These are phyloP conservation scores for Stichodactyla helianthus DNA, from an alignment of 64 coral and sea anemone species.

Conservation along the genomic window DNA sequence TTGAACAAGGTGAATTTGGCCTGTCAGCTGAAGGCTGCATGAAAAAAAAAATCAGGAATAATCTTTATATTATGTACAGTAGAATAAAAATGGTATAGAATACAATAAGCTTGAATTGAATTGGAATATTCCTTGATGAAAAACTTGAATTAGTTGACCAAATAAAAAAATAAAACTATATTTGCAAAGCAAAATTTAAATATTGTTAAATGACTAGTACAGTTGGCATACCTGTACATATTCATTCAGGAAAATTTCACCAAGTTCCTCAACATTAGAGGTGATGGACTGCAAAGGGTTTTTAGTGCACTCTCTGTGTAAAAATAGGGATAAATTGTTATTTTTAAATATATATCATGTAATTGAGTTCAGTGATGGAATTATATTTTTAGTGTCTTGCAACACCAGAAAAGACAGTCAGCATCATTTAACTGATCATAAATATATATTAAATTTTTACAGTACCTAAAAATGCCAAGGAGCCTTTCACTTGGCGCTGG, in stretches of 20 bases:
- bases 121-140: too few relatives aligned
- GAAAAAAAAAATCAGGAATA: not conserved
- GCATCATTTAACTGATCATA: not conserved
- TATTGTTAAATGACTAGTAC: not conserved
- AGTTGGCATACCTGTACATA: constrained; percentile 69
- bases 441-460: not conserved
- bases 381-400: not conserved
- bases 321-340: not conserved
- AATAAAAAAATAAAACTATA: too few relatives aligned
- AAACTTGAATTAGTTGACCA: too few relatives aligned
- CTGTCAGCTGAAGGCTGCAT: constrained; percentile 78
- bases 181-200: too few relatives aligned
- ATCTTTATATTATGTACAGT: too few relatives aligned
- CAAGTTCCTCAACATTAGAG: constrained; percentile 70
- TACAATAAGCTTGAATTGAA: too few relatives aligned
- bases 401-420: not conserved
- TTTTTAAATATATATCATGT: too few relatives aligned
- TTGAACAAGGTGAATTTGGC: constrained; percentile 83
- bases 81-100: too few relatives aligned
- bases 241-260: constrained; percentile 77
- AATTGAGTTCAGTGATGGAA: too few relatives aligned
- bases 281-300: constrained; percentile 78
- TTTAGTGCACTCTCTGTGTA: constrained; percentile 73
- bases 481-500: constrained; percentile 82
- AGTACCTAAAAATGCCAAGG: constrained; percentile 72